These are phyloP conservation scores for Timandra comae DNA, from an alignment of 2,888 invertebrate species.

Conservation along the genomic window DNA sequence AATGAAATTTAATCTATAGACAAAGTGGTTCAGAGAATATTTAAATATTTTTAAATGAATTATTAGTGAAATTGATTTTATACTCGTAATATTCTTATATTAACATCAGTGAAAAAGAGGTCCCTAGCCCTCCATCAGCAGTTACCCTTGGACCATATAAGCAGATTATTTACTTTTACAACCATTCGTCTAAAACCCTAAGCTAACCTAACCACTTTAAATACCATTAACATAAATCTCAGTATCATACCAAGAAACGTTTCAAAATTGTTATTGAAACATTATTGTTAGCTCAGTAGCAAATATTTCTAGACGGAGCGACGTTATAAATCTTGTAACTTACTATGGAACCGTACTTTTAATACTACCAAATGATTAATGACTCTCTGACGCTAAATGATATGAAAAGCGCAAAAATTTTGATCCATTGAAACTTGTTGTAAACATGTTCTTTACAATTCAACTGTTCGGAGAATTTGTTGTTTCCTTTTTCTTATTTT, in stretches of 20 bases:
- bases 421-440: slow-evolving; percentile 9
- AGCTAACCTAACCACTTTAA: neutral
- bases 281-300: neutral
- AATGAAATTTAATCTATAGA: too few species aligned
- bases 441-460: too few species aligned
- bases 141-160: neutral
- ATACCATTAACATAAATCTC: neutral
- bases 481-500: too few species aligned
- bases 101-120: too few species aligned
- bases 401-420: slow-evolving; percentile 16
- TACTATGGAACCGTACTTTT: slow-evolving; percentile 23
- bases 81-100: neutral
- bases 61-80: too few species aligned
- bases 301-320: slow-evolving; percentile 1
- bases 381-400: slow-evolving; percentile 19
- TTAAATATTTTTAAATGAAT: too few species aligned
- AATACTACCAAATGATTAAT: slow-evolving; percentile 25
- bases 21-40: too few species aligned
- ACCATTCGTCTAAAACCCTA: neutral
- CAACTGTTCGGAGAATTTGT: too few species aligned
- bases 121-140: neutral
- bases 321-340: slow-evolving; percentile 23
- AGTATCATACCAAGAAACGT: neutral
- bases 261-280: neutral
- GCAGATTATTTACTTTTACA: neutral